phyloP scores from a whole-genome alignment of 1,140 invertebrate genomes.

The Mya arenaria region DNA sequence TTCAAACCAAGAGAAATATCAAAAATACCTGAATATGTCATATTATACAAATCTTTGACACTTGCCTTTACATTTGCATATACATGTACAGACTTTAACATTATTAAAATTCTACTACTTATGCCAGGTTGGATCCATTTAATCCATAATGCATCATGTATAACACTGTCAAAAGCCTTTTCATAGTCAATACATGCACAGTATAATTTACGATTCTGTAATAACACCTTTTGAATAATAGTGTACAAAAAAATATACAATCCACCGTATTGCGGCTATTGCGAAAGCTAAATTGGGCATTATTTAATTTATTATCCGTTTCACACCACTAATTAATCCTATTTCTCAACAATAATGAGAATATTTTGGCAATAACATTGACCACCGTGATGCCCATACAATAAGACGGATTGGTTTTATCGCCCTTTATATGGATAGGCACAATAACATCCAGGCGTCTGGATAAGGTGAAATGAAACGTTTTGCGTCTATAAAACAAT shows the following conservation, averaged over 20 bases:
- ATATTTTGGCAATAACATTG: constrained; percentile 8
- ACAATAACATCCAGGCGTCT: too few relatives aligned
- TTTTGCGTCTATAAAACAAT: constrained; percentile 20
- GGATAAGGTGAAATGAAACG: not conserved
- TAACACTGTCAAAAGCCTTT: constrained; percentile 7
- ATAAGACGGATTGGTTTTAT: not conserved
- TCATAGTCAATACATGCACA: constrained; percentile 18
- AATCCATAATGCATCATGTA: constrained; percentile 13
- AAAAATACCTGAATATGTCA: too few relatives aligned
- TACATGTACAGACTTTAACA: too few relatives aligned
- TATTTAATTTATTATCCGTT: constrained; percentile 10
- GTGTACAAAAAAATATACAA: constrained; percentile 23
- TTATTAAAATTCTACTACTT: too few relatives aligned
- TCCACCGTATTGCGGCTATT: constrained; percentile 5
- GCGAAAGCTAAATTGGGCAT: constrained; percentile 7
- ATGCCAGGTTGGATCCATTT: not conserved
- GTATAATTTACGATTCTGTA: not conserved
- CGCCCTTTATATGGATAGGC: too few relatives aligned
- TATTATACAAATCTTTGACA: too few relatives aligned
- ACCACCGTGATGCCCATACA: constrained; percentile 15
- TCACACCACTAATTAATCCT: constrained; percentile 24
- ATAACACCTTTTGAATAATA: constrained; percentile 7
- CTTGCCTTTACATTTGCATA: too few relatives aligned
- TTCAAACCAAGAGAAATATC: constrained; percentile 20
- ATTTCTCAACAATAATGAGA: not conserved